Evolutionary conservation across 1,140 invertebrate species (phyloP), one percentile per base, ranked within the genome.

Genomic region (Diachasma alloeum): DNA sequence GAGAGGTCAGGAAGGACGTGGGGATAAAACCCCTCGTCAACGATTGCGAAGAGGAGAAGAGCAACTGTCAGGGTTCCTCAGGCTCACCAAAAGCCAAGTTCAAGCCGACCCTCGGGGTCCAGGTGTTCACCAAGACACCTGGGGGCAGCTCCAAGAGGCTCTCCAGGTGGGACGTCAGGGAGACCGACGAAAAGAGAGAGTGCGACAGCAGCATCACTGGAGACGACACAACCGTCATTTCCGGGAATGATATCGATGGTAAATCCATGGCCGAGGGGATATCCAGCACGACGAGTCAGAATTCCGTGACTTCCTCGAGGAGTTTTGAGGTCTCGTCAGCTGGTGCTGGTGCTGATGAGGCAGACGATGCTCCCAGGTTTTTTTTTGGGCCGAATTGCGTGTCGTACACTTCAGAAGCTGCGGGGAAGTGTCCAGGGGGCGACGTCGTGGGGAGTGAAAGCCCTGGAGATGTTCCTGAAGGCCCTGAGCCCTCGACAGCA

Each of bases 101-200:
- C 39, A 89, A 88, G 44, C 85, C 85, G 0, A 88, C 85, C 24
- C 79, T 90, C 19, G 89, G 89, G 8, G 86, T 90, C 36, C 89
- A 90, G 69, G 82, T 90, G 3, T 87, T 90, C 74, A 56, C 84
- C 4, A 86, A 85, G 37, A 67, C 82, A 0, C 11, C 72, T 44
- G 76, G 75, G 0, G 78, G 79, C 74, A 72, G 84, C 0, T 68
- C 80, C 11, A 91, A 91, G 75, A 88, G 88, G 77, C 77, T 84
- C 72, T 90, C 90, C 1, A 86, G 90, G 68, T 91, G 90, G 90
- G 91, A 91, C 71, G 89, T 91, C 0, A 87, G 89, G 0, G 88
- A 81, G 37, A 87, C 89, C 0, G 83, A 81, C 0, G 83, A 84
- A 5, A 85, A 83, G 24, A 46, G 59, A 36, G 81, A 84, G 70